Conservation (phyloP, 1,140 invertebrate species). For the Philotrypesis tridentata region DNA sequence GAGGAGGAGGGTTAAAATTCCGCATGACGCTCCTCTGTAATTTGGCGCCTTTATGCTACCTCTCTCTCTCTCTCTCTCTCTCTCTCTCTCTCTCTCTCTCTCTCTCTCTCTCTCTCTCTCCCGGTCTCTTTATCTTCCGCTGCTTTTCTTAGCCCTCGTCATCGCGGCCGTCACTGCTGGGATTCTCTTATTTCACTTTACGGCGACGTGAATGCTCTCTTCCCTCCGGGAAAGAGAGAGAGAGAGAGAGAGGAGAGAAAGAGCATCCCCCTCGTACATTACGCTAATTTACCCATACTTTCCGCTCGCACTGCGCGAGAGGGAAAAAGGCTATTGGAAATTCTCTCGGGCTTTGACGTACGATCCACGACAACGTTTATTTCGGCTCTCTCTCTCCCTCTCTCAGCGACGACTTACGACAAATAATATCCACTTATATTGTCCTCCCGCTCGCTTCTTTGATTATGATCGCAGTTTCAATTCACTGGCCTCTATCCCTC, state of each 20-base stretch:
- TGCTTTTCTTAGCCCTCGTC: background rate
- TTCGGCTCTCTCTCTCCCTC: too few species aligned
- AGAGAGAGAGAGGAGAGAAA: background rate
- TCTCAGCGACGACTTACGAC: too few species aligned
- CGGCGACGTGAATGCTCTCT: background rate
- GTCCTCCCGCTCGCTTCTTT: too few species aligned
- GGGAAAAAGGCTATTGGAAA: conserved; percentile 22
- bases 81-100: background rate
- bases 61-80: background rate
- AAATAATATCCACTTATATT: too few species aligned
- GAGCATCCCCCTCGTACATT: conserved; percentile 17
- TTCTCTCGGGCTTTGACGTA: background rate
- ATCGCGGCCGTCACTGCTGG: background rate
- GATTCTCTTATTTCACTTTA: background rate
- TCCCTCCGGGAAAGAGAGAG: background rate
- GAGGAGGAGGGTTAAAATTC: conserved; percentile 30
- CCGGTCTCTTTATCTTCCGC: background rate
- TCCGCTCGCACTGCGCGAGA: background rate
- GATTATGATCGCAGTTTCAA: too few species aligned
- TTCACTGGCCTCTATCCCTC: too few species aligned
- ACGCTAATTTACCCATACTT: conserved; percentile 45
- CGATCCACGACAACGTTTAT: too few species aligned
- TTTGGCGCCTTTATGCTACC: conserved; percentile 30
- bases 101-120: background rate
- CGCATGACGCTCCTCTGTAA: conserved; percentile 40